These are phyloP conservation scores for Arrhopalites spinosus DNA, from an alignment of 2,888 invertebrate genomes.

Conservation along the genomic window DNA sequence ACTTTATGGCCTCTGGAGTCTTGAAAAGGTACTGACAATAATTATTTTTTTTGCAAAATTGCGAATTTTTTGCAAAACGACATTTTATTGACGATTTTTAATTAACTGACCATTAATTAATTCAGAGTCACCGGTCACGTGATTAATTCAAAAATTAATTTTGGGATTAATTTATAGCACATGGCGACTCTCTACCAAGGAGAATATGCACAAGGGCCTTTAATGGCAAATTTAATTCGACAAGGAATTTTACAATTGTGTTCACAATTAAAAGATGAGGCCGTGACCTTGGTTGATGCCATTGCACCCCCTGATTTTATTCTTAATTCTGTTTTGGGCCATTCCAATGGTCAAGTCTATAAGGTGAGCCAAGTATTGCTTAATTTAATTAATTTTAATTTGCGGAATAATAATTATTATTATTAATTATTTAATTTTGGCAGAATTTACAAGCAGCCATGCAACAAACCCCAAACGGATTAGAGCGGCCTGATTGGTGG, in stretches of 20 bases:
- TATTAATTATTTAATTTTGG: too few relatives aligned
- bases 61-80: too few relatives aligned
- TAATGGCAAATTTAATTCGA: constrained; percentile 68
- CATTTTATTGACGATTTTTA: too few relatives aligned
- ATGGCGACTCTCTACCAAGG: constrained; percentile 70
- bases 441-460: constrained; percentile 69
- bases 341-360: constrained; percentile 81
- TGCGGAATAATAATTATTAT: too few relatives aligned
- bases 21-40: too few relatives aligned
- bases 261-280: constrained; percentile 71
- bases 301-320: constrained; percentile 89
- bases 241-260: constrained; percentile 73
- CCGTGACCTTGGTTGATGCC: constrained; percentile 79
- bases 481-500: constrained; percentile 79
- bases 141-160: too few relatives aligned
- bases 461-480: constrained; percentile 68
- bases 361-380: constrained; percentile 61
- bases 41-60: too few relatives aligned
- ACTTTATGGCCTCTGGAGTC: constrained; percentile 69
- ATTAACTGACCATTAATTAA: too few relatives aligned
- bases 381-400: too few relatives aligned
- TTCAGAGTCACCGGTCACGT: too few relatives aligned
- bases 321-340: constrained; percentile 82
- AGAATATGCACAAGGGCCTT: constrained; percentile 66
- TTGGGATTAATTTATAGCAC: too few relatives aligned